A percentile compares a stretch with the other conserved stretches of the same genome.
Evolutionary conservation across 2,888 invertebrate genomes (phyloP).

Genomic region (Xestia rhomboidea): DNA sequence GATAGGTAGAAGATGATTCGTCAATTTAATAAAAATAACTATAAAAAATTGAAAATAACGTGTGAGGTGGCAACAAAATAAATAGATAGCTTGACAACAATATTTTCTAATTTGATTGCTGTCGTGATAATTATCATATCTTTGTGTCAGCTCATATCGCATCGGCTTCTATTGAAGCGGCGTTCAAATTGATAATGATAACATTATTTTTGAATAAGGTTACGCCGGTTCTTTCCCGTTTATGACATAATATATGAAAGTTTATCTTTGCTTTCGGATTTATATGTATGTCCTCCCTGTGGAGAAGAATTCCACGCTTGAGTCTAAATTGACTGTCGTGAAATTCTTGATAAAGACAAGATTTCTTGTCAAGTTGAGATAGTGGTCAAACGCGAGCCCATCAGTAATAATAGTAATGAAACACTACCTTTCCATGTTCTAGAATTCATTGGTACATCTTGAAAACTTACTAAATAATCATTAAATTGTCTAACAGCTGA

Average conservation of each 20-base stretch:
- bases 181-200: slow-evolving; percentile 1
- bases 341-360: too few species aligned
- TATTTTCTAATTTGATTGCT: not conserved
- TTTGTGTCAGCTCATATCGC: not conserved
- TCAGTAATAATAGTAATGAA: too few species aligned
- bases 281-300: too few species aligned
- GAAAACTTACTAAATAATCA: not conserved
- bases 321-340: too few species aligned
- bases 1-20: not conserved
- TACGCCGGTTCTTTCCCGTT: too few species aligned
- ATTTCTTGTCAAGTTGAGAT: too few species aligned
- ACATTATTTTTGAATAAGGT: not conserved
- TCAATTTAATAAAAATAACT: not conserved
- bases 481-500: slow-evolving; percentile 89
- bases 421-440: too few species aligned
- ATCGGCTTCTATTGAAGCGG: slow-evolving; percentile 6
- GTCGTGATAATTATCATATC: not conserved
- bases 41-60: not conserved
- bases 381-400: too few species aligned
- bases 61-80: not conserved
- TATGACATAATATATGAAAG: too few species aligned
- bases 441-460: not conserved
- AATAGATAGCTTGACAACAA: not conserved
- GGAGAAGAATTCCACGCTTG: too few species aligned
- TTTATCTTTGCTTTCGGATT: too few species aligned